A percentile compares a stretch with the other conserved stretches of the same genome.
These are phyloP conservation scores for Drosophila mercatorum DNA, from an alignment of 2,888 invertebrate species.

Conservation along the genomic window DNA sequence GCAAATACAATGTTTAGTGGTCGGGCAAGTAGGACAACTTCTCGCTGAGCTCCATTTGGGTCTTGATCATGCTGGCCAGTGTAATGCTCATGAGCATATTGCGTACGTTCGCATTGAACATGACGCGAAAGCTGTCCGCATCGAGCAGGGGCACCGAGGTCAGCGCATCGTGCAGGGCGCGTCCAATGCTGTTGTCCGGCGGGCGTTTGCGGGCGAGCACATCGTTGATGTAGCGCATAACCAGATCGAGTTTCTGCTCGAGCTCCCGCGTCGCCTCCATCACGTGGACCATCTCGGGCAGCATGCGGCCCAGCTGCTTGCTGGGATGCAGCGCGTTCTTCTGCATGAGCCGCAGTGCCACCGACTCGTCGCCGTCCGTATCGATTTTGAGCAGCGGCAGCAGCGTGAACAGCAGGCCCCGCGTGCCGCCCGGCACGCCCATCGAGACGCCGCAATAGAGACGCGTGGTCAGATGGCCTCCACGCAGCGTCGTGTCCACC, in stretches of 20 bases:
- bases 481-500: conserved; percentile 49
- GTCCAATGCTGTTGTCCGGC: conserved; percentile 59
- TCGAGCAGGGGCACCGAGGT: conserved; percentile 60
- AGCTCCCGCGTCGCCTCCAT: conserved; percentile 41
- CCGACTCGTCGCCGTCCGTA: conserved; percentile 24
- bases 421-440: conserved; percentile 65
- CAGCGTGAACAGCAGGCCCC: conserved; percentile 55
- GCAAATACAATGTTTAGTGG: background rate
- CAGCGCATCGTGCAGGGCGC: conserved; percentile 50
- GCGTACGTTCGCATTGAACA: conserved; percentile 52
- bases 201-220: conserved; percentile 55
- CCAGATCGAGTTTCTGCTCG: conserved; percentile 49
- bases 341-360: conserved; percentile 54
- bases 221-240: conserved; percentile 65
- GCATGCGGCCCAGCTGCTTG: conserved; percentile 34
- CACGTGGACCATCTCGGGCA: conserved; percentile 54
- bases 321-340: conserved; percentile 28
- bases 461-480: conserved; percentile 34
- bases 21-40: conserved; percentile 52
- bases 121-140: conserved; percentile 46
- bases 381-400: conserved; percentile 46
- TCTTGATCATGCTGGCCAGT: conserved; percentile 52
- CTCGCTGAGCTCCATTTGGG: conserved; percentile 59
- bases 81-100: conserved; percentile 52
- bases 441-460: conserved; percentile 52